Conservation (phyloP, 2,888 invertebrate species). For the Polymixis flavicincta region DNA sequence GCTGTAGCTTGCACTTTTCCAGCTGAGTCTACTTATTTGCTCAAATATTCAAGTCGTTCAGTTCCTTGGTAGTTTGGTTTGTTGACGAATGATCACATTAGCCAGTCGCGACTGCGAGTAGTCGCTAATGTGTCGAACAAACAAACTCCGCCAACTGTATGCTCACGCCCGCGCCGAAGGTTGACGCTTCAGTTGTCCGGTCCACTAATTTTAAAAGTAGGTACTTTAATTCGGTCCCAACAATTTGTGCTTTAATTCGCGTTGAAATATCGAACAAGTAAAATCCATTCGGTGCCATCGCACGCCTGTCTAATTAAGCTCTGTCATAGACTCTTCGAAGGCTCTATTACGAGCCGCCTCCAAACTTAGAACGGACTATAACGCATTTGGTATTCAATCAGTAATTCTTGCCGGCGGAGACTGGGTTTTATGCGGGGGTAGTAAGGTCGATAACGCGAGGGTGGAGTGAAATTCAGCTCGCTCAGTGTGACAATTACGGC, state of each 20-base stretch:
- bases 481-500: conserved; percentile 90
- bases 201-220: conserved; percentile 76
- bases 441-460: conserved; percentile 86
- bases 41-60: conserved; percentile 25
- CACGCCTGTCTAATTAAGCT: conserved; percentile 90
- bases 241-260: conserved; percentile 80
- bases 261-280: conserved; percentile 86
- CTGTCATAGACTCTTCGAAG: conserved; percentile 90
- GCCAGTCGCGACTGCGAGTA: conserved; percentile 53
- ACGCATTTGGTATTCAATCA: conserved; percentile 88
- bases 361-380: conserved; percentile 89
- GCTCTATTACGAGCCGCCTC: conserved; percentile 90
- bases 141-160: conserved; percentile 71
- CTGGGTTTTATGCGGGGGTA: conserved; percentile 82
- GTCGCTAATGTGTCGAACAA: conserved; percentile 73
- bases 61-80: conserved; percentile 33
- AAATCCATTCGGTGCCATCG: conserved; percentile 89
- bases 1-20: conserved; percentile 36
- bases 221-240: conserved; percentile 71
- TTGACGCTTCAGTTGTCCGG: conserved; percentile 65
- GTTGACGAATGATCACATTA: conserved; percentile 55
- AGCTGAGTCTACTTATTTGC: conserved; percentile 30
- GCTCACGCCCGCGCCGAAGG: conserved; percentile 66
- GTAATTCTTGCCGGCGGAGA: conserved; percentile 73
- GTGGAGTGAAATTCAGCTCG: conserved; percentile 84